Evolutionary conservation across 2,797 vertebrate genomes (phyloP).

Genomic region (Lepus townsendii): DNA sequence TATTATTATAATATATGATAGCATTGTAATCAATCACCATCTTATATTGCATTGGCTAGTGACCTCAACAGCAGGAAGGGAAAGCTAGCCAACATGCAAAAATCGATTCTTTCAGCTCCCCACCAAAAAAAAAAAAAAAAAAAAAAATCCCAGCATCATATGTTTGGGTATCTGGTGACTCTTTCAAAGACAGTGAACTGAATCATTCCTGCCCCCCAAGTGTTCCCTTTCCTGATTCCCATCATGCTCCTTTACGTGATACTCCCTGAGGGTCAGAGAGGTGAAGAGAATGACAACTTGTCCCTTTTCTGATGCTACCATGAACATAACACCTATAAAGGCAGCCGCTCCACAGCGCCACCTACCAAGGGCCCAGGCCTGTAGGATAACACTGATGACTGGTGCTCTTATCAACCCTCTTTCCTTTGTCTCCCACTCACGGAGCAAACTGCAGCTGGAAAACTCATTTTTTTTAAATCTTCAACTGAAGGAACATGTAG

Average conservation of each 20-base stretch:
- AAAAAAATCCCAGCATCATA: background rate
- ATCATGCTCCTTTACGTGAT: background rate
- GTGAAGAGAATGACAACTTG: background rate
- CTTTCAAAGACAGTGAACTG: constrained; percentile 63
- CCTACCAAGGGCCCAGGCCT: background rate
- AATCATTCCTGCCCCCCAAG: constrained; percentile 59
- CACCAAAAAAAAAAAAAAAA: background rate
- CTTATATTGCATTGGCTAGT: constrained; percentile 76
- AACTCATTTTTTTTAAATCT: background rate
- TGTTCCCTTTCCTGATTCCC: background rate
- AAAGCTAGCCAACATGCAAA: constrained; percentile 68
- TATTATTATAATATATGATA: constrained; percentile 84
- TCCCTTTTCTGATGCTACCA: background rate
- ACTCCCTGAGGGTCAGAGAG: background rate
- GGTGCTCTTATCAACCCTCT: constrained; percentile 5
- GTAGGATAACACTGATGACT: background rate
- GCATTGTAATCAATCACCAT: constrained; percentile 76
- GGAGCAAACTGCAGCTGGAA: background rate
- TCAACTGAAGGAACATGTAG: background rate
- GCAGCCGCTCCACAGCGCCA: background rate
- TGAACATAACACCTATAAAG: background rate
- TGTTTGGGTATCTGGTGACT: constrained; percentile 72
- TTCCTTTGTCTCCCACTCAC: background rate
- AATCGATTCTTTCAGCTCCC: constrained; percentile 58
- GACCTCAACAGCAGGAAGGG: constrained; percentile 75